Percentiles rank a stretch among this genome's conserved stretches.
Conservation (phyloP, 1,140 invertebrate species). For the Bombus pyrosoma region DNA sequence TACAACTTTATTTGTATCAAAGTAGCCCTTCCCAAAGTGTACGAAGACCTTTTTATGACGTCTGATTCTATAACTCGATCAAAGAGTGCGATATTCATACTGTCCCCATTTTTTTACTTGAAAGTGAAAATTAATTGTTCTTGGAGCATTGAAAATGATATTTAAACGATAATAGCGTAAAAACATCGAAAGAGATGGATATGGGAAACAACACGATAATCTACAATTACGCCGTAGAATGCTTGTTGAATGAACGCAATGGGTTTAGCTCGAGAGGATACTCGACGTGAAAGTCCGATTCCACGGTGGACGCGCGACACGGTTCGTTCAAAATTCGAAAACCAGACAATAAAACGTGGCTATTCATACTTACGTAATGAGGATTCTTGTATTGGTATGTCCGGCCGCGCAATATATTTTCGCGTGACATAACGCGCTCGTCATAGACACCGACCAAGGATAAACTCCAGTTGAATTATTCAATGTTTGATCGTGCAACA, state of each 20-base stretch:
- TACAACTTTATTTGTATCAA: too few relatives aligned
- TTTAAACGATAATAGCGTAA: too few relatives aligned
- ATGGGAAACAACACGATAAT: not conserved
- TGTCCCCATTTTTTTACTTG: too few relatives aligned
- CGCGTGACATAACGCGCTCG: conserved; percentile 69
- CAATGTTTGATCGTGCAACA: conserved; percentile 67
- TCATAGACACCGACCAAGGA: conserved; percentile 67
- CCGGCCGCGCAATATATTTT: conserved; percentile 60
- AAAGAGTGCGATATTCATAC: too few relatives aligned
- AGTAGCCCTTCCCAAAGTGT: too few relatives aligned
- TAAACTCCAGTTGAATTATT: conserved; percentile 73
- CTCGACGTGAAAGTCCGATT: not conserved
- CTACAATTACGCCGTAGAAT: not conserved
- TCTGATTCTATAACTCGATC: too few relatives aligned
- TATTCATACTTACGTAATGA: conserved; percentile 55
- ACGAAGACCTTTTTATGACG: too few relatives aligned
- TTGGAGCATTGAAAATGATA: too few relatives aligned
- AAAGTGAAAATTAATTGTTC: too few relatives aligned
- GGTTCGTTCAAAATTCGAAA: conserved; percentile 44
- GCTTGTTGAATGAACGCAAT: not conserved
- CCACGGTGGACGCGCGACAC: not conserved
- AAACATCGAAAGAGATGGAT: not conserved
- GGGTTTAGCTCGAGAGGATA: not conserved
- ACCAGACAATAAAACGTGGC: conserved; percentile 31
- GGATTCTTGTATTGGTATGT: conserved; percentile 64